Evolutionary conservation across 2,888 invertebrate species (phyloP).

Genomic region (Cosmia trapezina): DNA sequence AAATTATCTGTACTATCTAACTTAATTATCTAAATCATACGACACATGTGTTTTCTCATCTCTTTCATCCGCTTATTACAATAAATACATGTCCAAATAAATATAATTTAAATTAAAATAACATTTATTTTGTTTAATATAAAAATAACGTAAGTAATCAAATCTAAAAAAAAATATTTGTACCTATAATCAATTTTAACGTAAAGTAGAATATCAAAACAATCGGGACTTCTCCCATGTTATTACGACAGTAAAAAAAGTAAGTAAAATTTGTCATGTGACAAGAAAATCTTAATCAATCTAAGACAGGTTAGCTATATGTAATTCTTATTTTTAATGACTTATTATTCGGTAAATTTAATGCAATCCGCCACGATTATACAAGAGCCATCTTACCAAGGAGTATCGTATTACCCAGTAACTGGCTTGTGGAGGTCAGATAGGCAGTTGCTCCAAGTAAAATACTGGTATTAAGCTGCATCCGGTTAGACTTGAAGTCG

Average conservation of each 20-base stretch:
- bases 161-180: slow-evolving; percentile 39
- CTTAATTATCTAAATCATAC: slow-evolving; percentile 38
- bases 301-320: slow-evolving; percentile 53
- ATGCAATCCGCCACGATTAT: slow-evolving; percentile 16
- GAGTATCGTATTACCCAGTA: neutral
- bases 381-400: neutral
- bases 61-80: slow-evolving; percentile 40
- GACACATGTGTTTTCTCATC: slow-evolving; percentile 33
- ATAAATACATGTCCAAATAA: slow-evolving; percentile 43
- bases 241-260: slow-evolving; percentile 27
- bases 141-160: slow-evolving; percentile 41
- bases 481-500: neutral
- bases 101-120: slow-evolving; percentile 45
- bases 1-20: slow-evolving; percentile 32
- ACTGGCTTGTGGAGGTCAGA: neutral
- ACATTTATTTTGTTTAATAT: slow-evolving; percentile 45
- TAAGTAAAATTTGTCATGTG: slow-evolving; percentile 33
- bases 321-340: slow-evolving; percentile 57
- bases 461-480: neutral
- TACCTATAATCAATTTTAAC: slow-evolving; percentile 46
- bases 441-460: neutral
- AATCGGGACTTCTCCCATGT: slow-evolving; percentile 21
- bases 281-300: slow-evolving; percentile 51
- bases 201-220: slow-evolving; percentile 45
- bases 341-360: slow-evolving; percentile 46